Conservation (phyloP, 2,888 invertebrate species). For the Seira ritae region DNA sequence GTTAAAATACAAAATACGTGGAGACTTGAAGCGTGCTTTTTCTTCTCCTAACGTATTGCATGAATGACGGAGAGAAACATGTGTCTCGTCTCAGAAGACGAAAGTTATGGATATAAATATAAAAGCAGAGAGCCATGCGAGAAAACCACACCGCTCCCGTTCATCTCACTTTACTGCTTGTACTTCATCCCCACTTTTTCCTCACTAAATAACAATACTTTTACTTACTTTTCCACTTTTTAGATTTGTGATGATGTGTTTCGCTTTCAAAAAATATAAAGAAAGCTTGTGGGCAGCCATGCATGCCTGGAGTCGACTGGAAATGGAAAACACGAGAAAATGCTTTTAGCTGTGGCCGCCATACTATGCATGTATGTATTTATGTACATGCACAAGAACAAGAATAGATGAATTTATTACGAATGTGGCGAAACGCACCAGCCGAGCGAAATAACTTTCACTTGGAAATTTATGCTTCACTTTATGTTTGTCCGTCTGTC, state of each 20-base stretch:
- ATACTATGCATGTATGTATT: too few species aligned
- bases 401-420: background rate
- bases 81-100: background rate
- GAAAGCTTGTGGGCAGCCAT: background rate
- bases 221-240: constrained; percentile 39
- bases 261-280: background rate
- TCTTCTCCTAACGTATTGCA: constrained; percentile 3
- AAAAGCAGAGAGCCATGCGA: background rate
- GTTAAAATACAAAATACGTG: constrained; percentile 21
- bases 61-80: constrained; percentile 30
- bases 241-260: constrained; percentile 25
- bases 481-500: too few species aligned
- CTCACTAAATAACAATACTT: constrained; percentile 24
- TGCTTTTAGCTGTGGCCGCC: background rate
- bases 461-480: too few species aligned
- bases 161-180: constrained; percentile 10
- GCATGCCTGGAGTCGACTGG: background rate
- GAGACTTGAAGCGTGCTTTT: constrained; percentile 30
- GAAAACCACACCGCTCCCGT: constrained; percentile 24
- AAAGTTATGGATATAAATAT: background rate
- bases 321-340: background rate
- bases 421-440: background rate
- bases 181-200: constrained; percentile 21
- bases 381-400: background rate
- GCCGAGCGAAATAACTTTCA: background rate